Evolutionary conservation across 2,113 vertebrate genomes (phyloP).

Genomic region (Lagopus muta): DNA sequence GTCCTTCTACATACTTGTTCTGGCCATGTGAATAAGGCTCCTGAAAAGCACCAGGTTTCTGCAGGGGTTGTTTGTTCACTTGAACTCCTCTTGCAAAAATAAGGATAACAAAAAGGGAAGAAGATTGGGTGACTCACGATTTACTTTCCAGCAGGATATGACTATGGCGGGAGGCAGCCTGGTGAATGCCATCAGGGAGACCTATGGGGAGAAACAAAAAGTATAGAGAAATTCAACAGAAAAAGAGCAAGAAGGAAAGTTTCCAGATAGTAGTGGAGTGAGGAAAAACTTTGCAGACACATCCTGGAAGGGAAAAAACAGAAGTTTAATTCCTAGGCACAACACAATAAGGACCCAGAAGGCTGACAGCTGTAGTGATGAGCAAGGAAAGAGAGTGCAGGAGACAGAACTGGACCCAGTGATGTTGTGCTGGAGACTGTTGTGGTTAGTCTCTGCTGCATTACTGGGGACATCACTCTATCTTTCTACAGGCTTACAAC

Average conservation of each 20-base stretch:
- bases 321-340: not conserved
- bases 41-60: conserved; percentile 51
- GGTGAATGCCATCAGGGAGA: not conserved
- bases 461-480: not conserved
- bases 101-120: conserved; percentile 12
- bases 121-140: not conserved
- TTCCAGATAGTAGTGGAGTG: not conserved
- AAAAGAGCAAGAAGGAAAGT: not conserved
- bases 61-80: not conserved
- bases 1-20: conserved; percentile 3
- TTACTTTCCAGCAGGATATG: conserved; percentile 36
- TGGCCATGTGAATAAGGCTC: conserved; percentile 19
- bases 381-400: not conserved
- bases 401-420: not conserved
- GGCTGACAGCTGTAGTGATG: not conserved
- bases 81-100: conserved; percentile 40
- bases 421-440: not conserved
- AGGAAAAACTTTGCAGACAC: not conserved
- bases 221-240: not conserved
- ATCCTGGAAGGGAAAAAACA: not conserved
- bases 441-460: not conserved
- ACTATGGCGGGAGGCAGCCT: conserved; percentile 4
- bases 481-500: not conserved
- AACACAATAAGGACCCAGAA: not conserved
- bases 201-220: not conserved